A percentile compares a stretch with the other conserved stretches of the same genome.
phyloP scores from a whole-genome alignment of 2,797 vertebrate species.

The Anisognathus igniventris region DNA sequence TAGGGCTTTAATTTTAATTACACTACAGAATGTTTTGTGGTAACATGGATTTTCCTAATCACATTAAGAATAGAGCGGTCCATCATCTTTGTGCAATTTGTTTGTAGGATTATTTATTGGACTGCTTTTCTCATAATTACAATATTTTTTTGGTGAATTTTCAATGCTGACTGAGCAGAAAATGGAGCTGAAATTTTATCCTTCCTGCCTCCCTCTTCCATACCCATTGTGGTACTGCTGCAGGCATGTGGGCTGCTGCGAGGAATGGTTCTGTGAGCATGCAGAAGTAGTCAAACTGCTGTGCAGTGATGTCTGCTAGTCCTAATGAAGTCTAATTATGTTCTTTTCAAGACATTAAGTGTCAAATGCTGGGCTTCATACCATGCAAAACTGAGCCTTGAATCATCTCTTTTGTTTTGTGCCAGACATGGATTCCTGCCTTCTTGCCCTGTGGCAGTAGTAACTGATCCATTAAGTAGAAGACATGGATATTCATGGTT shows the following conservation, averaged over 20 bases:
- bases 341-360: neutral
- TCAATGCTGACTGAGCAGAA: neutral
- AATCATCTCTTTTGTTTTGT: neutral
- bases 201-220: neutral
- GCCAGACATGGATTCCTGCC: neutral
- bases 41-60: neutral
- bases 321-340: neutral
- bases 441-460: neutral
- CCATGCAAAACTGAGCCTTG: neutral
- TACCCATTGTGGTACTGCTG: rapidly evolving
- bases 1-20: neutral
- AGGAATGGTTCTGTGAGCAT: neutral
- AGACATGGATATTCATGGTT: neutral
- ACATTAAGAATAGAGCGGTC: neutral
- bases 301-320: neutral
- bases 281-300: neutral
- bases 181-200: neutral
- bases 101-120: neutral
- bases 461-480: neutral
- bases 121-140: neutral
- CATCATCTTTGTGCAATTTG: neutral
- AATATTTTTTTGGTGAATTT: neutral
- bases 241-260: neutral
- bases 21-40: neutral
- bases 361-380: neutral